Evolutionary conservation across 1,140 invertebrate genomes (phyloP), one percentile per base, ranked within the genome.

Genomic region (Magallana gigas): DNA sequence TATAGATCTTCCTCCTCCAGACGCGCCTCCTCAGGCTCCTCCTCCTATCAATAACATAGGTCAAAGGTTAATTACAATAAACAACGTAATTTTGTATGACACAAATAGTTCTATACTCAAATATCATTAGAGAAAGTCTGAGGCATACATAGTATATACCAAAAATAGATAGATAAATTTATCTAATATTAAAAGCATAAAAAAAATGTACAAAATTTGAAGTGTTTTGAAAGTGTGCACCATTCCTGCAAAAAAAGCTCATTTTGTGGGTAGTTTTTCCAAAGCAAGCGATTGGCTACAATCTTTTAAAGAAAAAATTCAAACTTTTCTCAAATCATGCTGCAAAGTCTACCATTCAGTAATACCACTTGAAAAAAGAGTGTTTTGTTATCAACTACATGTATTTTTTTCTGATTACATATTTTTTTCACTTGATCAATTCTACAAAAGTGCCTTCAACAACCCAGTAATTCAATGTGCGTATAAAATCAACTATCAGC

Each of bases 1-100:
- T 92, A 92, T 23, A 92, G 85, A 83, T 93, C 90, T 64, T 93
- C 92, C 59, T 92, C 91, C 14, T 90, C 68, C 1, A 81, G 11
- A 14, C 88, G 90, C 29, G 84, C 89, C 68, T 91, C 91, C 18
- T 88, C 90, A 14, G 83, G 89, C 8, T 91, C 91, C 29, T 90
- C 88, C 1, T 92, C 91, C 89, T 92, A 29, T 29, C 85, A 58
- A 81, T 68, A 16, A 64, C 36, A 48, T 48, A 48, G 36, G 5
- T 48, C 5, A 48, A 48, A 48, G 36, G 36, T 48, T 48, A 48
- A 48, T 48, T 4, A 48, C 36, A 48, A 48, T 48, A 48, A 48
- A 48, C 36, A 48, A 48, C 5, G 36, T 48, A 48, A 48, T 48
- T 23, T 23, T 23, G 23, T 48, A 48, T 4, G 36, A 48, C 36